Evolutionary conservation across 2,888 invertebrate species (phyloP).

Genomic region (Colostygia pectinataria): DNA sequence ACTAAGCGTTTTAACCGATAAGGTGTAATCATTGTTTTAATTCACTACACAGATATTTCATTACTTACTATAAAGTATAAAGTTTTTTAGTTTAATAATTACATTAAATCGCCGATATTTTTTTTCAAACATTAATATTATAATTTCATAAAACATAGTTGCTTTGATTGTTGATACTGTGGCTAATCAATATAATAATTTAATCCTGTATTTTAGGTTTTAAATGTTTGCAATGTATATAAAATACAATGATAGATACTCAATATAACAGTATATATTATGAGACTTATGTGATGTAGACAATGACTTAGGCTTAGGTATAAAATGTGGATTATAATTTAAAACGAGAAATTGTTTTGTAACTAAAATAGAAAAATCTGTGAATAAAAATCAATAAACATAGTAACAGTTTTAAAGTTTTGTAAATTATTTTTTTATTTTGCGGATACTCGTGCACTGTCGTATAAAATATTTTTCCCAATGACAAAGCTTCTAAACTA

Average conservation of each 20-base stretch:
- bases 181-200: constrained; percentile 1
- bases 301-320: constrained; percentile 79
- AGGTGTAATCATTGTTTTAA: too few species aligned
- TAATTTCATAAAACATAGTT: too few species aligned
- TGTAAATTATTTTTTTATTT: constrained; percentile 7
- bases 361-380: constrained; percentile 76
- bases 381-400: constrained; percentile 81
- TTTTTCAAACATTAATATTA: too few species aligned
- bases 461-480: too few species aligned
- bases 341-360: constrained; percentile 74
- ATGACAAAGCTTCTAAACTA: too few species aligned
- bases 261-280: constrained; percentile 39
- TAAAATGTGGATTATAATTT: constrained; percentile 72
- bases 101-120: too few species aligned
- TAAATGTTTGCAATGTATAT: constrained; percentile 28
- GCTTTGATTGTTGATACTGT: background rate
- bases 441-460: background rate
- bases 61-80: background rate
- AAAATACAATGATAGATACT: constrained; percentile 33
- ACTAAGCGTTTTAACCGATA: too few species aligned
- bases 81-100: too few species aligned
- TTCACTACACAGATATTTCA: background rate
- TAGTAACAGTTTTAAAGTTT: constrained; percentile 55
- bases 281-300: constrained; percentile 64
- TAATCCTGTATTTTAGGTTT: too few species aligned